Base-by-base conservation (phyloP, 2,113 vertebrate genomes). In the Microtus pennsylvanicus region DNA sequence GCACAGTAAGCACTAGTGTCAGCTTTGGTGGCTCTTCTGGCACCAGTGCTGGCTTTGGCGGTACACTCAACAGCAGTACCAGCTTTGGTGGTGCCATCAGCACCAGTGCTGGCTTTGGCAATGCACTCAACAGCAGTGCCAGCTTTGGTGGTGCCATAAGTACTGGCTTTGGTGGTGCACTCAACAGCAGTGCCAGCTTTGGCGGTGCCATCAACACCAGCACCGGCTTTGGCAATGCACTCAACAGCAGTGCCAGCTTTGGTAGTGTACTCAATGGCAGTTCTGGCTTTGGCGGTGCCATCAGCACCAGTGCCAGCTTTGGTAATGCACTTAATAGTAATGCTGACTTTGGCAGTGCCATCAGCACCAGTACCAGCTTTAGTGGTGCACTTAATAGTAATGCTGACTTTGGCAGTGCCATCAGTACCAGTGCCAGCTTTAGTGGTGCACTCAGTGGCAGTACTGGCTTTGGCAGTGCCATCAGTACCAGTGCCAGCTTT, bases 1-100 rank as follows among this genome's bases (percentile, higher is more conserved):
- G 95, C 55, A 90, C 42, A 65, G 65, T 90, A 75, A 97, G 63
- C 82, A 97, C 89, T 26, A 97, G 87, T 76, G 87, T 96, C 89
- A 94, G 86, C 58, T 95, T 97, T 17, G 82, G 82, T 91, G 65
- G 58, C 70, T 93, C 93, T 95, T 58, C 87, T 69, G 94, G 76
- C 67, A 91, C 58, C 63, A 95, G 26, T 17, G 38, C 38, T 77
- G 77, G 72, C 78, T 94, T 95, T 78, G 92, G 97, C 3, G 61
- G 92, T 63, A 91, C 50, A 67, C 77, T 97, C n/a, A 97, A 61
- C 87, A 96, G 91, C 42, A 96, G 75, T 65, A 55, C 91, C 69
- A 82, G 91, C 58, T 87, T 91, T 94, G 92, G 92, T 67, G 74
- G 78, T 50, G 88, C 74, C 76, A 85, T 76, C 9, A 95, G 67